Conservation (phyloP, 2,797 vertebrate species). For the Poecilia picta region DNA sequence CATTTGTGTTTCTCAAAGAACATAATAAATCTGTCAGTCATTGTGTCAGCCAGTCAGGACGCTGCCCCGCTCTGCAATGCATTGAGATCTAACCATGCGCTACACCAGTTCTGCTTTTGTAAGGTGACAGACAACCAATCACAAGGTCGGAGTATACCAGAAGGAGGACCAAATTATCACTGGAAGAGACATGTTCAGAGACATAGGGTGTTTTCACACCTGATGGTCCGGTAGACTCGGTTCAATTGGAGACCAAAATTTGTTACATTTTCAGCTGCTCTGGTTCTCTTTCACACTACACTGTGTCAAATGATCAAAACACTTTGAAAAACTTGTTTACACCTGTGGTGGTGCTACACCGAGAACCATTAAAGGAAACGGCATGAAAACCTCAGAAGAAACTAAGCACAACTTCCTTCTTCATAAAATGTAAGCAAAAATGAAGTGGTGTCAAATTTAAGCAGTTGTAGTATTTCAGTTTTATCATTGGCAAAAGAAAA, state of each 20-base stretch:
- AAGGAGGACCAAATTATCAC: neutral
- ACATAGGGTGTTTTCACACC: neutral
- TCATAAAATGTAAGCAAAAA: neutral
- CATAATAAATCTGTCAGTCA: slow-evolving; percentile 61
- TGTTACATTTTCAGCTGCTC: neutral
- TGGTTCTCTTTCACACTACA: neutral
- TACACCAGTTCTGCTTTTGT: neutral
- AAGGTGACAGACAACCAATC: neutral
- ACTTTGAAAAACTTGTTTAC: neutral
- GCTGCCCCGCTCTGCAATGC: slow-evolving; percentile 41
- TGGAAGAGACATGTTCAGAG: neutral
- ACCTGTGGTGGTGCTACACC: neutral
- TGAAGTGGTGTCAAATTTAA: neutral
- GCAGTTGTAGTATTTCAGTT: neutral
- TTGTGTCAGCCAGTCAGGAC: slow-evolving; percentile 59
- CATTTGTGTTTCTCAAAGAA: slow-evolving; percentile 33
- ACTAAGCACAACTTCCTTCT: neutral
- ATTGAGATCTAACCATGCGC: slow-evolving; percentile 46
- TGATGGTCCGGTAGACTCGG: neutral
- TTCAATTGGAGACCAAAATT: neutral
- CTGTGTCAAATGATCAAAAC: neutral
- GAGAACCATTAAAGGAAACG: neutral
- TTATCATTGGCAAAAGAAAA: neutral
- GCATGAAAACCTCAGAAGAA: neutral
- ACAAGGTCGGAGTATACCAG: neutral